These are phyloP conservation scores for Enteromius trimaculatus DNA, from an alignment of 2,797 vertebrate species.

Conservation along the genomic window DNA sequence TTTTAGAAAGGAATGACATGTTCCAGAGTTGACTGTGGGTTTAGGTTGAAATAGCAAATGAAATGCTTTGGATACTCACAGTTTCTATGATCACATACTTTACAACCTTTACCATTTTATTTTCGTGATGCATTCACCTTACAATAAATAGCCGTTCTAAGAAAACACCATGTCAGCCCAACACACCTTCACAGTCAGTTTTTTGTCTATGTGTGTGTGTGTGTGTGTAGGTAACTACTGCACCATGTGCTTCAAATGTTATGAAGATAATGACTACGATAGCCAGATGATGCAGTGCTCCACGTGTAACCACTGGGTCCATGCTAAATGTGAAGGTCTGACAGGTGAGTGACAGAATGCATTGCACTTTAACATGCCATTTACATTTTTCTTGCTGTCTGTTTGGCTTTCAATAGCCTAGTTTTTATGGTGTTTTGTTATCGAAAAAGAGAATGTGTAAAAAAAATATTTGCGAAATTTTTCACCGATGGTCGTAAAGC, in stretches of 20 bases:
- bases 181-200: background rate
- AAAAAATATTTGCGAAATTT: too few relatives aligned
- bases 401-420: too few relatives aligned
- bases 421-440: too few relatives aligned
- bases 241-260: conserved; percentile 93
- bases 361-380: too few relatives aligned
- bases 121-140: background rate
- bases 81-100: background rate
- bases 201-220: background rate
- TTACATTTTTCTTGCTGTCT: too few relatives aligned
- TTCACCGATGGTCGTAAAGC: too few relatives aligned
- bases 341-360: conserved; percentile 76
- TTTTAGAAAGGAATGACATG: background rate
- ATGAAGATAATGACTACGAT: conserved; percentile 93
- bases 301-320: conserved; percentile 93
- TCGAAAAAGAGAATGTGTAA: too few relatives aligned
- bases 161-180: background rate
- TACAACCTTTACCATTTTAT: background rate
- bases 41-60: background rate
- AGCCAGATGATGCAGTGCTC: conserved; percentile 96
- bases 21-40: background rate
- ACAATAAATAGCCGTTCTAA: background rate
- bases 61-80: background rate
- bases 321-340: conserved; percentile 91
- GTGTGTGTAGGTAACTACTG: conserved; percentile 87